Evolutionary conservation across 2,797 vertebrate species (phyloP).

Genomic region (Chromis chromis): DNA sequence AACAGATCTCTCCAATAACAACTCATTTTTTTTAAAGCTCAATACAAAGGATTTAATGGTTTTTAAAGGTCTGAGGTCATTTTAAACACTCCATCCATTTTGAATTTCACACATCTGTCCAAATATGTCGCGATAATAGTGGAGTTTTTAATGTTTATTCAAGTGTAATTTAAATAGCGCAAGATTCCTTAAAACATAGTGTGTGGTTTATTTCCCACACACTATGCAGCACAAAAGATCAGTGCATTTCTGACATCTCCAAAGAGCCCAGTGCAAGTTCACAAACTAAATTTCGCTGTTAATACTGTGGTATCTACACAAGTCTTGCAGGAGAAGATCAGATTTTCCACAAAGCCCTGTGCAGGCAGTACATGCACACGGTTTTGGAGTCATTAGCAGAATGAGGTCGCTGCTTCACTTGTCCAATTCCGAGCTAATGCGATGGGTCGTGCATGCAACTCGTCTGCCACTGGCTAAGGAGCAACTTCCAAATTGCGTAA

Average conservation of each 20-base stretch:
- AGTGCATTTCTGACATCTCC: background rate
- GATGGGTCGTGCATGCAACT: constrained; percentile 33
- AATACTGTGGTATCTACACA: background rate
- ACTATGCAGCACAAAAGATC: constrained; percentile 24
- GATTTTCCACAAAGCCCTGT: constrained; percentile 45
- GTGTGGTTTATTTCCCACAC: constrained; percentile 45
- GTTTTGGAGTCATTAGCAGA: constrained; percentile 54
- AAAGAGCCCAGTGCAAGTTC: background rate
- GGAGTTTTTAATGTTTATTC: constrained; percentile 56
- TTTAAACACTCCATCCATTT: constrained; percentile 56
- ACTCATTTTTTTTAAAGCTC: constrained; percentile 27
- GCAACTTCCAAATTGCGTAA: constrained; percentile 61
- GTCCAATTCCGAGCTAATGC: constrained; percentile 41
- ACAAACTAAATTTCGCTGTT: background rate
- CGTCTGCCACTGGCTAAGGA: constrained; percentile 58
- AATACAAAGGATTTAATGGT: constrained; percentile 50
- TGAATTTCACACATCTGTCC: constrained; percentile 66
- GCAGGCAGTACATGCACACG: constrained; percentile 28
- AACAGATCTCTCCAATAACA: constrained; percentile 18
- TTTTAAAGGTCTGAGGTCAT: constrained; percentile 16
- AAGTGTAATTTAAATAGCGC: constrained; percentile 61
- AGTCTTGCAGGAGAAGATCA: constrained; percentile 25
- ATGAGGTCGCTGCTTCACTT: constrained; percentile 26
- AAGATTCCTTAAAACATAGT: constrained; percentile 61
- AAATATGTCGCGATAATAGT: constrained; percentile 55